Conservation (phyloP, 1,140 invertebrate species). For the Listronotus bonariensis region DNA sequence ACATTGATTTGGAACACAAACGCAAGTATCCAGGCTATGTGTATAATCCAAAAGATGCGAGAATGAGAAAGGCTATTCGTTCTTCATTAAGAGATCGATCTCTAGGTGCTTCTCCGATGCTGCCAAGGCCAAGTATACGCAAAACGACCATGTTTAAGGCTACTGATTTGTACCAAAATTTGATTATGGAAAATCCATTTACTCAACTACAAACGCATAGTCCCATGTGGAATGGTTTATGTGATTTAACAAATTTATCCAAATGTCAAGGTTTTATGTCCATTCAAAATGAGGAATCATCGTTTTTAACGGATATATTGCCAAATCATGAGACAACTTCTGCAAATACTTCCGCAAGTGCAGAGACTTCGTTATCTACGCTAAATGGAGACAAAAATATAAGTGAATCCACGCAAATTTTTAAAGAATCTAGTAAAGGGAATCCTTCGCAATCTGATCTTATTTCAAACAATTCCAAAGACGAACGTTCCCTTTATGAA, state of each 20-base stretch:
- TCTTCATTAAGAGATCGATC: constrained; percentile 47
- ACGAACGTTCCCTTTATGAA: constrained; percentile 1
- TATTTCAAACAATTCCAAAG: no score
- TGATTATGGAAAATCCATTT: constrained; percentile 6
- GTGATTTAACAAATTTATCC: background rate
- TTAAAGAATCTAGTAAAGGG: no score
- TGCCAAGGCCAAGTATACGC: constrained; percentile 37
- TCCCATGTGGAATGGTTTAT: constrained; percentile 23
- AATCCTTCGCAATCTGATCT: no score
- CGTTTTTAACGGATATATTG: background rate
- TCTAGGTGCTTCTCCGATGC: constrained; percentile 47
- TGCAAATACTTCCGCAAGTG: no score
- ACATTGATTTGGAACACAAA: constrained; percentile 66
- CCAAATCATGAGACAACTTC: no score
- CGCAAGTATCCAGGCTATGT: constrained; percentile 70
- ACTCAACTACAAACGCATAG: constrained; percentile 9
- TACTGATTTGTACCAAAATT: constrained; percentile 6
- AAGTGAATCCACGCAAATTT: no score
- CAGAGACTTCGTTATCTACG: no score
- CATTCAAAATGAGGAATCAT: background rate
- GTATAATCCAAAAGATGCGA: constrained; percentile 68
- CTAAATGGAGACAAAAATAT: no score
- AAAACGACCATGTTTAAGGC: constrained; percentile 14
- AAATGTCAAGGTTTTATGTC: background rate
- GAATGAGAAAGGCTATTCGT: constrained; percentile 65